phyloP scores from a whole-genome alignment of 2,797 vertebrate genomes.

The Eupleurogrammus muticus region DNA sequence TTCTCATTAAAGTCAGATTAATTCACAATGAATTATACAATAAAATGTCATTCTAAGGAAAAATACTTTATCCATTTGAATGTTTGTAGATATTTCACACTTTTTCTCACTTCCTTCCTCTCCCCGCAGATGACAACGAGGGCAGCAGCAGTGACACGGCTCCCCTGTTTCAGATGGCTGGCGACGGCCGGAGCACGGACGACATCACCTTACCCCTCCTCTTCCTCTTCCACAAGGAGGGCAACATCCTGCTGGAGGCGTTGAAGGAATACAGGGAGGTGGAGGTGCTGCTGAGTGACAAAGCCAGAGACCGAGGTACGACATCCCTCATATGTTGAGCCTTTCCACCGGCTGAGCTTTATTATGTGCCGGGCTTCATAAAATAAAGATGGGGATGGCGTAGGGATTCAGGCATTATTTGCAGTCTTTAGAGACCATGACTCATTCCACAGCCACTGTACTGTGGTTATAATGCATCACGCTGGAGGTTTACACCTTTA shows the following conservation, averaged over 20 bases:
- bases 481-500: conserved; percentile 40
- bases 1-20: neutral
- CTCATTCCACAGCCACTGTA: conserved; percentile 48
- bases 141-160: conserved; percentile 99
- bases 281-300: conserved; percentile 97
- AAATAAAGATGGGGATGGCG: conserved; percentile 53
- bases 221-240: conserved; percentile 98
- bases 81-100: neutral
- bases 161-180: conserved; percentile 99
- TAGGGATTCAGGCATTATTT: conserved; percentile 31
- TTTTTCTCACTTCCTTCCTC: neutral
- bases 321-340: neutral
- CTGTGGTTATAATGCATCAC: conserved; percentile 31
- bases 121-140: conserved; percentile 93
- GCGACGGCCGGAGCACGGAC: conserved; percentile 95
- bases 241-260: conserved; percentile 94
- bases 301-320: conserved; percentile 96
- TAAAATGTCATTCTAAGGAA: too few relatives aligned
- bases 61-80: too few relatives aligned
- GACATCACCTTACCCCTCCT: conserved; percentile 95
- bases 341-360: conserved; percentile 16
- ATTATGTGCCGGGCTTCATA: conserved; percentile 41
- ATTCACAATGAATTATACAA: too few relatives aligned
- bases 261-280: conserved; percentile 93
- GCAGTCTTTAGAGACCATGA: conserved; percentile 40